Evolutionary conservation across 2,888 invertebrate genomes (phyloP).

Genomic region (Keiferia lycopersicella): DNA sequence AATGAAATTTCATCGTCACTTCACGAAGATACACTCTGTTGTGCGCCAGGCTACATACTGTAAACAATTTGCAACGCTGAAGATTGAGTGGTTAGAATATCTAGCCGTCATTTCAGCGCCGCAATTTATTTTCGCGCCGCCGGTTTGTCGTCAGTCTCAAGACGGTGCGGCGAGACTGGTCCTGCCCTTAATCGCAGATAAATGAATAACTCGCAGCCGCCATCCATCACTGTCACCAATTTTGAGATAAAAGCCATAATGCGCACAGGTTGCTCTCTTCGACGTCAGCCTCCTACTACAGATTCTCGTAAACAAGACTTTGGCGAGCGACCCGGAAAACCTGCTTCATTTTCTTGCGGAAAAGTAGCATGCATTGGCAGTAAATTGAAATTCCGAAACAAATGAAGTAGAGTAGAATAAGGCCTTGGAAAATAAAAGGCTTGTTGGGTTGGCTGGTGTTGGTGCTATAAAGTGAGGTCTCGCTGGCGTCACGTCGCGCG

Average conservation of each 20-base stretch:
- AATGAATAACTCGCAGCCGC: conserved; percentile 65
- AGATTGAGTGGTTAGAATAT: conserved; percentile 6
- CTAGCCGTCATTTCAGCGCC: conserved; percentile 3
- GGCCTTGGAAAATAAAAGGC: background rate
- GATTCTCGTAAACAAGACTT: conserved; percentile 8
- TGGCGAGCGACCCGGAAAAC: background rate
- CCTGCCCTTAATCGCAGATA: conserved; percentile 62
- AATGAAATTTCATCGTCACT: too few species aligned
- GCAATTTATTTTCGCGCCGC: conserved; percentile 17
- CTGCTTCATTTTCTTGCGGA: conserved; percentile 5
- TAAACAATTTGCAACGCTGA: conserved; percentile 1
- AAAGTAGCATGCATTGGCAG: conserved; percentile 13
- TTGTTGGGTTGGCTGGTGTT: background rate
- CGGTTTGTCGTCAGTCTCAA: background rate
- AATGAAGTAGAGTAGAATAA: conserved; percentile 15
- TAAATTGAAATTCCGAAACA: conserved; percentile 18
- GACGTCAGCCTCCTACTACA: conserved; percentile 28
- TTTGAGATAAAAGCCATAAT: conserved; percentile 68
- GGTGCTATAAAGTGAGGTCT: conserved; percentile 25
- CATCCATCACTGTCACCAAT: conserved; percentile 72
- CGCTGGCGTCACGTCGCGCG: conserved; percentile 14
- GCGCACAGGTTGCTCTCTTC: conserved; percentile 49
- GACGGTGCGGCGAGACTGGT: conserved; percentile 19
- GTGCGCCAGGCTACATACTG: background rate
- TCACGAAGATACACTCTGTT: background rate